These are phyloP conservation scores for Hydractinia symbiolongicarpus DNA, from an alignment of 30 jellyfish, hydroid and myxozoan genomes.

Conservation along the genomic window DNA sequence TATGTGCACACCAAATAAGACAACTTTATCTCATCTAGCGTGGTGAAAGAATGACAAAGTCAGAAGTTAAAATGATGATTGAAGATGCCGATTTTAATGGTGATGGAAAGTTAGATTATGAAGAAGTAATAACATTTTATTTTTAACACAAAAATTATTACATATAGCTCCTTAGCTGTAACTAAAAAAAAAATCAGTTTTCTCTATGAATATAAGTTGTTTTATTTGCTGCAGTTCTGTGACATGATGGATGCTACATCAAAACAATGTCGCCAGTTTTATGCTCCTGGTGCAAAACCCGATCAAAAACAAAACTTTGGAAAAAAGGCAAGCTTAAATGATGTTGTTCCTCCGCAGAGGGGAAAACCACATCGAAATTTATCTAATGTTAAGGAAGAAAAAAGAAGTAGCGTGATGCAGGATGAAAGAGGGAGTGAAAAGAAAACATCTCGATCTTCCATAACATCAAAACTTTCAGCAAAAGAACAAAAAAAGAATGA, in stretches of 20 bases:
- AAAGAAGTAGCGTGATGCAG: neutral
- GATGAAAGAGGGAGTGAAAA: neutral
- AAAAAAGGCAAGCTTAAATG: too few relatives aligned
- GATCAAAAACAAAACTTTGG: too few relatives aligned
- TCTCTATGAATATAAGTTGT: neutral
- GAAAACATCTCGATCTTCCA: slow-evolving; percentile 13
- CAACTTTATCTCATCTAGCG: slow-evolving; percentile 30
- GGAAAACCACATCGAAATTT: too few relatives aligned
- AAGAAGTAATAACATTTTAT: slow-evolving; percentile 51
- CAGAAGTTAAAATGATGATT: slow-evolving; percentile 61
- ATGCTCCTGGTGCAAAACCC: neutral
- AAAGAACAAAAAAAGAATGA: slow-evolving; percentile 17
- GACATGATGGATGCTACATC: slow-evolving; percentile 78
- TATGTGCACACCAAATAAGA: too few relatives aligned
- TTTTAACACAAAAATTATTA: neutral
- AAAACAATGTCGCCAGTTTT: slow-evolving; percentile 25
- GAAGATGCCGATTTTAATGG: slow-evolving; percentile 88
- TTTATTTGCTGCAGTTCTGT: slow-evolving; percentile 58
- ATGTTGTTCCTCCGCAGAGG: too few relatives aligned
- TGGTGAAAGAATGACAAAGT: slow-evolving; percentile 88
- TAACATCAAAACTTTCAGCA: slow-evolving; percentile 18
- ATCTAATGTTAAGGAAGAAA: neutral
- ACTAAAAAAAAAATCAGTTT: neutral
- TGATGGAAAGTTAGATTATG: slow-evolving; percentile 91
- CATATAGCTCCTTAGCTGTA: neutral